These are phyloP conservation scores for Forbesichthys papilliferus DNA, from an alignment of 2,113 vertebrate genomes.

Conservation along the genomic window DNA sequence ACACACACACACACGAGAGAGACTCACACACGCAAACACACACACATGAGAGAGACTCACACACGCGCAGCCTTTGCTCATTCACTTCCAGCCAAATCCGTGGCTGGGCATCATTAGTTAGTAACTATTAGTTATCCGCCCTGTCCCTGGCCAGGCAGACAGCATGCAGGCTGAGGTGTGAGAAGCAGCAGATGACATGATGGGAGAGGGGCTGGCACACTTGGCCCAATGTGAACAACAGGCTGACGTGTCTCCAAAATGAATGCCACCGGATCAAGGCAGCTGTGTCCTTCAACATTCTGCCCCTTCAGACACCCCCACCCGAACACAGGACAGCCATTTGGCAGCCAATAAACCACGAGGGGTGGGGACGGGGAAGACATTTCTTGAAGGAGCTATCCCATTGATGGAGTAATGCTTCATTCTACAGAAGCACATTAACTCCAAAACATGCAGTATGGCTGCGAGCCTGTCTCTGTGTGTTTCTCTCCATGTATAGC, in stretches of 20 bases:
- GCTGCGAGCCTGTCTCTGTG: not conserved
- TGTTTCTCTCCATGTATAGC: not conserved
- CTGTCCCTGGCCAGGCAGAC: conserved; percentile 19
- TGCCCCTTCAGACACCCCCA: conserved; percentile 14
- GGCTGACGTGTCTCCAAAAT: conserved; percentile 40
- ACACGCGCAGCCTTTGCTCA: conserved; percentile 21
- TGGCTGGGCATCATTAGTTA: conserved; percentile 37
- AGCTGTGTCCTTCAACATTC: conserved; percentile 45
- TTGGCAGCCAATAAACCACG: not conserved
- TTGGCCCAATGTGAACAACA: conserved; percentile 15
- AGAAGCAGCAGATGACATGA: conserved; percentile 19
- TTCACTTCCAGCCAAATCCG: conserved; percentile 38
- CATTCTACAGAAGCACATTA: not conserved
- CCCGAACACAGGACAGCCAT: conserved; percentile 3
- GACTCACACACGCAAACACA: no score
- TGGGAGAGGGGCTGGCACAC: conserved; percentile 17
- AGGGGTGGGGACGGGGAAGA: no score
- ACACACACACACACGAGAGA: no score
- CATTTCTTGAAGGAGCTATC: no score
- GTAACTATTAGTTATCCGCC: conserved; percentile 30
- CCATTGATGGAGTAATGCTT: no score
- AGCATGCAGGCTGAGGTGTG: conserved; percentile 34
- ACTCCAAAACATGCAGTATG: not conserved
- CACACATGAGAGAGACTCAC: no score
- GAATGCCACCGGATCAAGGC: conserved; percentile 43